Percentiles rank a stretch among this genome's conserved stretches.
phyloP scores from a whole-genome alignment of 2,888 invertebrate genomes.

The Pinctada fucata region DNA sequence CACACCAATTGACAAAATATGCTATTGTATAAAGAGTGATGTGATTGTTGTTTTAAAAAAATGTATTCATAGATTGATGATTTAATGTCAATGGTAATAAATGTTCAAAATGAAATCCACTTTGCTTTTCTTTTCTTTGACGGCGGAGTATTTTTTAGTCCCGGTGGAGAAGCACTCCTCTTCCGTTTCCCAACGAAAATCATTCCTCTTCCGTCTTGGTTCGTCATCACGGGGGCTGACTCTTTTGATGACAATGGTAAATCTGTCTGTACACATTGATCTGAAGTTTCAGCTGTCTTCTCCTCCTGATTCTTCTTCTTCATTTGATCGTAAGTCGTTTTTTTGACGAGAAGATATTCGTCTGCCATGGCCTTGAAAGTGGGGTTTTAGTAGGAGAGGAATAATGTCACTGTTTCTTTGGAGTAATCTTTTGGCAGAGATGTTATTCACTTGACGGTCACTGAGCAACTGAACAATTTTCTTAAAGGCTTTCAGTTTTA shows the following conservation, averaged over 20 bases:
- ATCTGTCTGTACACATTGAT: slow-evolving; percentile 10
- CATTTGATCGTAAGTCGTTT: background rate
- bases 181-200: background rate
- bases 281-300: background rate
- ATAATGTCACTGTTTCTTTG: slow-evolving; percentile 2
- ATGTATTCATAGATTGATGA: too few species aligned
- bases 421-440: slow-evolving; percentile 1
- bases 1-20: too few species aligned
- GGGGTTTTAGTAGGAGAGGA: slow-evolving; percentile 15
- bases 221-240: too few species aligned
- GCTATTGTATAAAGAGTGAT: too few species aligned
- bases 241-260: background rate
- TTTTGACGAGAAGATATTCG: slow-evolving; percentile 18
- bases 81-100: too few species aligned
- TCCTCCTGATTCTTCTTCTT: slow-evolving; percentile 13
- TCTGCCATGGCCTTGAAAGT: slow-evolving; percentile 19
- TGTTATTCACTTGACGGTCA: too few species aligned
- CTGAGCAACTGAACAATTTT: slow-evolving; percentile 13
- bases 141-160: too few species aligned
- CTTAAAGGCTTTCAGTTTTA: background rate
- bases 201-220: slow-evolving; percentile 8
- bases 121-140: too few species aligned
- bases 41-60: too few species aligned
- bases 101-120: too few species aligned
- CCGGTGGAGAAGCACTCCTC: slow-evolving; percentile 5